Evolutionary conservation across 2,113 vertebrate species (phyloP), one percentile per base, ranked within the genome.

Genomic region (Alaudala cheleensis): DNA sequence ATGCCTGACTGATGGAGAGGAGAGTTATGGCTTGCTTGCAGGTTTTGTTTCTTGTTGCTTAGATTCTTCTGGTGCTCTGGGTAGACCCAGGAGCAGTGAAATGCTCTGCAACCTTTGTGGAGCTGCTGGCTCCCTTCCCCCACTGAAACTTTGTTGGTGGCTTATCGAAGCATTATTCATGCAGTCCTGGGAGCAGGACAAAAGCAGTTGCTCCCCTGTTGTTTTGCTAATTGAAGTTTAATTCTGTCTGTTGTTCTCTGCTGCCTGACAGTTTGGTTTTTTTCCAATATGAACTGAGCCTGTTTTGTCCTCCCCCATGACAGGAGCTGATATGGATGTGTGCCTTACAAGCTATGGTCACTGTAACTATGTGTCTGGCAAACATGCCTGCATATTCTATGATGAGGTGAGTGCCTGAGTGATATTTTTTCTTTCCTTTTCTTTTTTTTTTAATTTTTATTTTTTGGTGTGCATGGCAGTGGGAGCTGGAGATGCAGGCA

Each of bases 241-340:
- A 91, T 96, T 95, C 94, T 95, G 54, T 54, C 88, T 83, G 53
- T 95, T 92, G 81, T 86, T 88, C 76, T 79, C 56, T 87, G 89
- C 74, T 91, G 94, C 87, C 62, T 74, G 87, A 54, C 65, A 37
- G 76, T 60, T 69, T 67, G 51, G 5, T 57, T 69, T 66, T 86
- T 71, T 15, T 12, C 42, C 84, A 67, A 82, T 90, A 87, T 16
- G 26, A 90, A 88, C 85, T 77, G 85, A 87, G 33, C 78, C 45
- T 94, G 90, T 92, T 97, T 95, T 96, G 66, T 95, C 81, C 50
- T 67, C 78, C 57, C 86, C 31, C 22, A 71, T 88, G 80, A 64
- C 86, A 99, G 99, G 99, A 98, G 99, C 99, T 95, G 99, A 99
- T 98, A 99, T 99, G 99, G 99, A 99, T 42, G 99, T 99, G 98